These are phyloP conservation scores for Linepithema humile DNA, from an alignment of 1,140 invertebrate genomes.

Conservation along the genomic window DNA sequence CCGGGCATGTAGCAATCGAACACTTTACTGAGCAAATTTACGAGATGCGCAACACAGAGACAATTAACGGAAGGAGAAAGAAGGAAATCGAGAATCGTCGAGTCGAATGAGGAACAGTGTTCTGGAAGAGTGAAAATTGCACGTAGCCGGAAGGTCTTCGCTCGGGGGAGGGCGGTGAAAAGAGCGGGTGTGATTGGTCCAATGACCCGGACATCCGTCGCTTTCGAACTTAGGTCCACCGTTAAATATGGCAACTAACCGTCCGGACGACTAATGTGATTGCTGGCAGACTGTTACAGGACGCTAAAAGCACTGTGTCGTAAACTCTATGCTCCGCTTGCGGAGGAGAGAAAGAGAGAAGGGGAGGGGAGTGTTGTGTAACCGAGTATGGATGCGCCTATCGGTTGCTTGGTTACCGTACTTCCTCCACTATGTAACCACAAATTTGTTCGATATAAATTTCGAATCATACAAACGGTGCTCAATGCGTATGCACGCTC, in stretches of 20 bases:
- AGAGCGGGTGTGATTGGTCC: conserved; percentile 55
- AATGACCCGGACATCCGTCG: conserved; percentile 69
- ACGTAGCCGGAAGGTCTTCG: conserved; percentile 13
- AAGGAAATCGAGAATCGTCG: neutral
- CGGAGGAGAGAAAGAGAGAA: neutral
- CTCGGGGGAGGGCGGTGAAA: neutral
- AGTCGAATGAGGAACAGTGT: conserved; percentile 7
- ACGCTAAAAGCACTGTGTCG: conserved; percentile 74
- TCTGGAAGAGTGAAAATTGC: conserved; percentile 34
- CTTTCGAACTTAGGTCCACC: conserved; percentile 70
- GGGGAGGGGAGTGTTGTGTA: conserved; percentile 28
- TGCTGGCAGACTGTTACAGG: conserved; percentile 74
- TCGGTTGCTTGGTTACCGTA: conserved; percentile 62
- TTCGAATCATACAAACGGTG: conserved; percentile 43
- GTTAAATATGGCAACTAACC: conserved; percentile 73
- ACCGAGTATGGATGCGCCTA: conserved; percentile 41
- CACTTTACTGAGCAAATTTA: conserved; percentile 32
- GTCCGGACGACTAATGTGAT: conserved; percentile 73
- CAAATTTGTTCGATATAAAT: conserved; percentile 56
- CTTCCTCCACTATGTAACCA: conserved; percentile 38
- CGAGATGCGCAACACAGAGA: conserved; percentile 24
- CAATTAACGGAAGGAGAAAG: neutral
- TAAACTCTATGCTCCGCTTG: conserved; percentile 66
- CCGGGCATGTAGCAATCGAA: neutral
- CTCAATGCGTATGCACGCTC: conserved; percentile 20